These are phyloP conservation scores for Pogonomyrmex californicus DNA, from an alignment of 1,140 invertebrate genomes.

Conservation along the genomic window DNA sequence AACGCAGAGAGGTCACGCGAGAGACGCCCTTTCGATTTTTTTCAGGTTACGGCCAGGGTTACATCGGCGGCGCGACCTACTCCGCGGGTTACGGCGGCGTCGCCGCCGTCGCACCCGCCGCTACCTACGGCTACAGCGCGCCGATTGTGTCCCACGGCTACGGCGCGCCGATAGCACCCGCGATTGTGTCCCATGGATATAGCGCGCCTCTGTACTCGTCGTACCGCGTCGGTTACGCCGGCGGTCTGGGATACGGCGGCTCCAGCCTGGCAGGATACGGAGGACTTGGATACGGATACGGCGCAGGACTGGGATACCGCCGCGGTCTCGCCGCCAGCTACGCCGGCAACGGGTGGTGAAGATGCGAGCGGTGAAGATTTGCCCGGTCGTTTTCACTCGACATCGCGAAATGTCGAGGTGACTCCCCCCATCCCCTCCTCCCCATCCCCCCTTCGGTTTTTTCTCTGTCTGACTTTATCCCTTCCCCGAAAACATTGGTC, in stretches of 20 bases:
- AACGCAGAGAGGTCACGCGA: background rate
- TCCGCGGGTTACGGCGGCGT: constrained; percentile 2
- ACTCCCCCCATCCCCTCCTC: background rate
- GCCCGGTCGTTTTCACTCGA: background rate
- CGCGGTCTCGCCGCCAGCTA: constrained; percentile 49
- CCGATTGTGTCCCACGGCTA: constrained; percentile 45
- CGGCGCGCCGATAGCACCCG: constrained; percentile 36
- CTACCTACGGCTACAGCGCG: constrained; percentile 52
- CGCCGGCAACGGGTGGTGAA: constrained; percentile 41
- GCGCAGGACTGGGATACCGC: constrained; percentile 15
- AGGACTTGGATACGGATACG: background rate
- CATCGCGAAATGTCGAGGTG: background rate
- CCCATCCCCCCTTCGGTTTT: background rate
- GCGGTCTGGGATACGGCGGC: constrained; percentile 45
- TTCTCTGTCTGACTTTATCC: background rate
- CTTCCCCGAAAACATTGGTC: background rate
- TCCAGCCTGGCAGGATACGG: background rate
- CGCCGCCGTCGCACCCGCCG: constrained; percentile 19
- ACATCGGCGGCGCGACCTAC: constrained; percentile 44
- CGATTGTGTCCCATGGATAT: constrained; percentile 34
- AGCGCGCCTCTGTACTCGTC: constrained; percentile 46
- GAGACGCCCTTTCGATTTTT: constrained; percentile 3
- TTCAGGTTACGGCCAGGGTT: constrained; percentile 70
- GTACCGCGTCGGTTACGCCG: constrained; percentile 53
- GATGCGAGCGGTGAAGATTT: background rate